Base-by-base conservation (phyloP, 2,113 vertebrate species). In the Trogon surrucura region DNA sequence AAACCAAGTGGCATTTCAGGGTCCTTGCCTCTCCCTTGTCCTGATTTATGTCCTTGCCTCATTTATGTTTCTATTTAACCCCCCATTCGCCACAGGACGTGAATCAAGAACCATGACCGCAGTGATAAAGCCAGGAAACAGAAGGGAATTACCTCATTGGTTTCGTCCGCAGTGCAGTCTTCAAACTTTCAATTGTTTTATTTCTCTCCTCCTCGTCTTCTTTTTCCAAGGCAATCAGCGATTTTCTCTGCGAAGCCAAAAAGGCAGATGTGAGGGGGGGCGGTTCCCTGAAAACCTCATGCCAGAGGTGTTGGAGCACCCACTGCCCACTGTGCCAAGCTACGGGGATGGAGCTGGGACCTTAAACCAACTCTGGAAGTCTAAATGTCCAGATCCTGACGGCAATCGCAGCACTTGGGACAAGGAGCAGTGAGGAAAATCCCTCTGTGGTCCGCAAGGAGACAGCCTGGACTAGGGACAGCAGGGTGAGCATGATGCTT, bases 151-250 rank as follows among this genome's bases (percentile, higher is more conserved):
- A 98, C 99, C 99, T 99, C 99, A 99, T 99, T 13, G 99, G 99
- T 95, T 99, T 99, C 2, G 99, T 99, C 96, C 99, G 97, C 87
- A 99, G 98, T 82, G 99, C 99, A 0, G 99, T 99, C 98, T 99
- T 99, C 94, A 99, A 97, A 96, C 98, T 99, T 96, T 99, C 99
- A 3, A 99, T 99, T 32, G 99, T 99, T 98, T 99, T 99, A 95
- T 99, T 99, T 80, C 99, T 99, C 94, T 99, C 99, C 81, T 99
- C 99, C 89, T 99, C 99, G 0, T 99, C 99, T 93, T 99, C 99
- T 79, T 99, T 99, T 91, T 99, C 99, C 97, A 99, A 97, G 71
- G 99, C 99, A 11, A 99, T 98, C 87, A 99, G 96, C 1, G 99
- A 99, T 97, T 98, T 99, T 95, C 99, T 99, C 99, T 99, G 97